Base-by-base conservation (phyloP, 2,113 vertebrate species). In the Miniopterus natalensis region DNA sequence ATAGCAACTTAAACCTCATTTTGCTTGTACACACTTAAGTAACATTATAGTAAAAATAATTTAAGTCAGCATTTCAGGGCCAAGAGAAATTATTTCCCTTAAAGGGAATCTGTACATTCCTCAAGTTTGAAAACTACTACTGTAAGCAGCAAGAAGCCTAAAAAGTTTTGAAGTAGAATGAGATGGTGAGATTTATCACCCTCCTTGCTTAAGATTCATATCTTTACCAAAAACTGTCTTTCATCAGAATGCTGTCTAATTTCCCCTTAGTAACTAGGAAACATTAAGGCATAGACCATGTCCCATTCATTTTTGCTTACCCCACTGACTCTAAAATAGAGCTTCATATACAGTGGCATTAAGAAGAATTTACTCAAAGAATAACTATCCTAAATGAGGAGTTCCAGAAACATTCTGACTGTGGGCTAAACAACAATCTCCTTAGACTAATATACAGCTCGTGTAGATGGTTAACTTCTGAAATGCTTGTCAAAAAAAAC, bases 71-170 rank as follows among this genome's bases (percentile, higher is more conserved):
- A 63, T 53, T 40, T 5, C 47, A 21, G 15, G 77, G 68, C 31
- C 31, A 86, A 92, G 79, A 86, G 73, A 92, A 95, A 88, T 83
- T 83, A 94, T 94, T 89, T 95, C 36, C 79, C 90, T 93, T 89
- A 91, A 81, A 96, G 95, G 74, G 61, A 87, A 83, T 70, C 9
- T 92, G 42, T 68, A 73, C 40, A 93, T 94, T 94, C 73, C n/a
- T 89, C 55, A 94, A 89, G 45, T 77, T 86, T 92, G 74, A 97
- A 81, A 93, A 81, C 40, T 49, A 94, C n/a, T 87, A 68, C 25
- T 74, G 2, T 70, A 18, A 95, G 40, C 20, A 95, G 36, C 61
- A 96, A 93, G 84, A 93, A 68, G 49, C 55, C 88, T 93, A 81
- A 85, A 79, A 88, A 21, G 15, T 86, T 92, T 49, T 73, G 25